These are phyloP conservation scores for Eristalinus sepulchralis DNA, from an alignment of 2,888 invertebrate species.

Conservation along the genomic window DNA sequence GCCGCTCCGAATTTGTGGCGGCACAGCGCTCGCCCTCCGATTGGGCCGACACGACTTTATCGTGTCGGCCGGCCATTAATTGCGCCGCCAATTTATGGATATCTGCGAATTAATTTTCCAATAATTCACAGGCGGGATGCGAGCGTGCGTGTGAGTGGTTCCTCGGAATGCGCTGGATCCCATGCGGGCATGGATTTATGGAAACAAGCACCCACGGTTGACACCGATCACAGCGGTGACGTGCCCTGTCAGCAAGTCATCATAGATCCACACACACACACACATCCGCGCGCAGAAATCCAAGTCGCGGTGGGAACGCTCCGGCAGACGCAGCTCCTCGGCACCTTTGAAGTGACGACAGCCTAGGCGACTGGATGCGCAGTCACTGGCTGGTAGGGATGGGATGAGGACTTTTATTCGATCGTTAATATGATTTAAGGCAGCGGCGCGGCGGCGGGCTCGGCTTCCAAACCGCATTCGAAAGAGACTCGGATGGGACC, in stretches of 20 bases:
- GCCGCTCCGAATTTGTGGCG: slow-evolving; percentile 55
- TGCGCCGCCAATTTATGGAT: slow-evolving; percentile 71
- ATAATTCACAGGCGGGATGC: slow-evolving; percentile 62
- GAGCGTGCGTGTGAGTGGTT: slow-evolving; percentile 55
- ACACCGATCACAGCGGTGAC: slow-evolving; percentile 67
- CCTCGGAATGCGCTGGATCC: slow-evolving; percentile 40
- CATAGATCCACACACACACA: slow-evolving; percentile 40
- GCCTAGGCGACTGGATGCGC: slow-evolving; percentile 3
- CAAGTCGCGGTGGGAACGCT: not conserved
- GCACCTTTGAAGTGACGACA: slow-evolving; percentile 46
- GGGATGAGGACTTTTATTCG: slow-evolving; percentile 44
- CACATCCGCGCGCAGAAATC: not conserved
- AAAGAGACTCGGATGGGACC: slow-evolving; percentile 35
- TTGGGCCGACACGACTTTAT: slow-evolving; percentile 66
- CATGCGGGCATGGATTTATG: slow-evolving; percentile 66
- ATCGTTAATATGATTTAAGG: slow-evolving; percentile 69
- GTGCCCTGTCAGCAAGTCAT: slow-evolving; percentile 67
- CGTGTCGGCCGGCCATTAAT: slow-evolving; percentile 68
- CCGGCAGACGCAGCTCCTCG: slow-evolving; percentile 5
- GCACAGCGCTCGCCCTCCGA: slow-evolving; percentile 56
- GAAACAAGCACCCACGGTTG: slow-evolving; percentile 65
- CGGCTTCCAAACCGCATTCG: slow-evolving; percentile 57
- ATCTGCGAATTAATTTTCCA: slow-evolving; percentile 71
- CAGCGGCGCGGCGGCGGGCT: slow-evolving; percentile 12
- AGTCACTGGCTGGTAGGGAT: slow-evolving; percentile 10